Conservation (phyloP, 2,113 vertebrate species). For the Sander lucioperca region DNA sequence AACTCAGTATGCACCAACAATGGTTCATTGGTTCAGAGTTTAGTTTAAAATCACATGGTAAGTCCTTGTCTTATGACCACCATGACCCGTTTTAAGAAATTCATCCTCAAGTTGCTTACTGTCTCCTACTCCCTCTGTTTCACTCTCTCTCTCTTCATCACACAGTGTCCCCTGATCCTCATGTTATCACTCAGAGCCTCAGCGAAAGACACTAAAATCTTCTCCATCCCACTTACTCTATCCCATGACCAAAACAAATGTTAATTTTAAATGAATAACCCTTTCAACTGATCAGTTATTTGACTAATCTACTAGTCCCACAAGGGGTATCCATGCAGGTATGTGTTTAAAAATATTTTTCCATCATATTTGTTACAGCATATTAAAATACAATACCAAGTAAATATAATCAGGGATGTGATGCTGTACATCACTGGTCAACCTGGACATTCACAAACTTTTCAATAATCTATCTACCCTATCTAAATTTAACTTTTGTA, state of each 20-base stretch:
- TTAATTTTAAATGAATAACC: background rate
- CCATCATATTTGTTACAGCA: background rate
- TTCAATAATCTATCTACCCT: background rate
- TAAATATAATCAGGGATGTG: background rate
- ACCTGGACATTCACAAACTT: background rate
- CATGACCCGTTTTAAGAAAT: background rate
- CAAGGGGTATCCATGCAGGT: background rate
- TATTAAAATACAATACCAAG: background rate
- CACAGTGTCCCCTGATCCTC: conserved; percentile 34
- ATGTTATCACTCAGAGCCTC: conserved; percentile 29
- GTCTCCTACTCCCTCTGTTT: background rate
- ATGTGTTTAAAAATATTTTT: no score
- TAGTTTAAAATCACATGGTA: conserved; percentile 4
- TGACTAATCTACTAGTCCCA: background rate
- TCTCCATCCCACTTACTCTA: background rate
- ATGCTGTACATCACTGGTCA: background rate
- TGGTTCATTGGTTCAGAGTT: conserved; percentile 28
- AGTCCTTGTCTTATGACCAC: conserved; percentile 16
- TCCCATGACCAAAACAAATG: background rate
- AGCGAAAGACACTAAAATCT: background rate
- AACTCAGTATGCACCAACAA: conserved; percentile 26
- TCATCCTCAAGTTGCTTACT: background rate
- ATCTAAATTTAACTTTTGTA: background rate
- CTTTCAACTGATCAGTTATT: background rate
- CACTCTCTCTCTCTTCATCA: background rate